phyloP scores from a whole-genome alignment of 1,140 invertebrate genomes.

The Epicauta chinensis region DNA sequence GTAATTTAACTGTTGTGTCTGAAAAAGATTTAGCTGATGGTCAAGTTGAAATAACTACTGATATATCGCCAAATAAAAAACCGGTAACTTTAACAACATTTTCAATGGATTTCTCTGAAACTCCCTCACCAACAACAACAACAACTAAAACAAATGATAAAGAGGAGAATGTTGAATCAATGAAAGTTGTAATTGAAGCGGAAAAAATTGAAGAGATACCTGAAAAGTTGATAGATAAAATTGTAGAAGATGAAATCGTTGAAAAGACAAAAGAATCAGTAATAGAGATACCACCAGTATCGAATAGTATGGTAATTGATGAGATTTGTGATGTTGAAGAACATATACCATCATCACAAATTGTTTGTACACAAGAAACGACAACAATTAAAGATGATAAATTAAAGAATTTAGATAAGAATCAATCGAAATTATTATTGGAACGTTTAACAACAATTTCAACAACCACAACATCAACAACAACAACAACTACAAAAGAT shows the following conservation, averaged over 20 bases:
- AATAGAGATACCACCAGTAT: not conserved
- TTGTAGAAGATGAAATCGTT: too few species aligned
- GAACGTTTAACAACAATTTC: slow-evolving; percentile 23
- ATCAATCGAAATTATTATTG: slow-evolving; percentile 26
- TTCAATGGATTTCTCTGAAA: slow-evolving; percentile 35
- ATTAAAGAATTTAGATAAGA: not conserved
- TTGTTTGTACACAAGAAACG: slow-evolving; percentile 26
- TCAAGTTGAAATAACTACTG: slow-evolving; percentile 39
- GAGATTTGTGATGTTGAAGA: slow-evolving; percentile 29
- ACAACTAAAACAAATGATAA: not conserved
- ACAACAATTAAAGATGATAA: slow-evolving; percentile 3
- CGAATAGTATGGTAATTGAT: slow-evolving; percentile 2
- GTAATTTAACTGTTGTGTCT: slow-evolving; percentile 37
- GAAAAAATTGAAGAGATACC: not conserved
- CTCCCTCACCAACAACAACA: slow-evolving; percentile 11
- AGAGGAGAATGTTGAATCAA: slow-evolving; percentile 4
- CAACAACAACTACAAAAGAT: slow-evolving; percentile 31
- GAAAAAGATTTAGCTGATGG: slow-evolving; percentile 37
- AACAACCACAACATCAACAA: slow-evolving; percentile 31
- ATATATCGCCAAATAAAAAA: slow-evolving; percentile 26
- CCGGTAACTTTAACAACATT: slow-evolving; percentile 31
- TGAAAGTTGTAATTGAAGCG: too few species aligned
- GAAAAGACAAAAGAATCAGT: not conserved
- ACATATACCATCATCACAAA: slow-evolving; percentile 31
- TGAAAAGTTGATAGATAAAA: too few species aligned